Conservation (phyloP, 2,888 invertebrate species). For the Ceramica pisi region DNA sequence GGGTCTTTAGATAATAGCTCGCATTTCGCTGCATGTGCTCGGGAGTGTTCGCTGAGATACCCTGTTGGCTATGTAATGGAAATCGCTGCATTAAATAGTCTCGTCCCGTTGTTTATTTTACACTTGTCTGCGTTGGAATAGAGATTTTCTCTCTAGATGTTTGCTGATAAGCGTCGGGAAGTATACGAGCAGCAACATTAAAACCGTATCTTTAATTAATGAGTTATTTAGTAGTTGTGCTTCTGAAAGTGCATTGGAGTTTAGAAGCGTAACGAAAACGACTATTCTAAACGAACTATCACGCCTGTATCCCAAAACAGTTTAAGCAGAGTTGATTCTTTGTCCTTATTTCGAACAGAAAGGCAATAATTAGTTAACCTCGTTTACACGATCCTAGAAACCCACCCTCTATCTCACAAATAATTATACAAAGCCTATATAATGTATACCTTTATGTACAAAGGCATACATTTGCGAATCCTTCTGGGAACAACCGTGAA, state of each 20-base stretch:
- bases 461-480: too few relatives aligned
- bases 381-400: not conserved
- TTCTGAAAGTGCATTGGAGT: not conserved
- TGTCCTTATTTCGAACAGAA: not conserved
- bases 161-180: conserved; percentile 37
- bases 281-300: not conserved
- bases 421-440: too few relatives aligned
- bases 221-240: not conserved
- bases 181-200: conserved; percentile 2
- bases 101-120: conserved; percentile 59
- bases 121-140: conserved; percentile 51
- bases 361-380: not conserved
- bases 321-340: not conserved
- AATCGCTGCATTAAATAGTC: conserved; percentile 51
- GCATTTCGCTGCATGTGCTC: conserved; percentile 65
- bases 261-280: too few relatives aligned
- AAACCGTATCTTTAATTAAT: conserved; percentile 32
- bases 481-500: too few relatives aligned
- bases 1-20: conserved; percentile 80
- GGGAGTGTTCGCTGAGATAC: conserved; percentile 69
- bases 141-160: conserved; percentile 49
- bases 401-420: not conserved
- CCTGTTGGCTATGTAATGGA: conserved; percentile 65
- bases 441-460: not conserved
- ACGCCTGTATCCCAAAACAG: not conserved